phyloP scores from a whole-genome alignment of 1,140 invertebrate genomes.

The Tetragnatha versicolor region DNA sequence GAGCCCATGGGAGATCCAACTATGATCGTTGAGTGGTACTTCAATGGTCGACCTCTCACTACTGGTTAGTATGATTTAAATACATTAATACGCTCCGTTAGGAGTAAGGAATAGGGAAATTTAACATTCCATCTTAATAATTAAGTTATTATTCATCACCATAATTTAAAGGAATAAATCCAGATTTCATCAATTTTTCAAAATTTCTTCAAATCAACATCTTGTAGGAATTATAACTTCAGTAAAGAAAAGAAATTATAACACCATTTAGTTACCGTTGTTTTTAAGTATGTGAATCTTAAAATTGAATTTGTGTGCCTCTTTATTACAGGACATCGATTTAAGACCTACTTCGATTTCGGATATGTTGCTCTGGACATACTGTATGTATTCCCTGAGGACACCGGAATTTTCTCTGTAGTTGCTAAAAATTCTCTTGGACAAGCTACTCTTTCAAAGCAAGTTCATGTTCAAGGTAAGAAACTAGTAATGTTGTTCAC shows the following conservation, averaged over 20 bases:
- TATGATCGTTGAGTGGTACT: constrained; percentile 90
- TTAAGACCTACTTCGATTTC: constrained; percentile 94
- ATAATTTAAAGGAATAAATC: too few species aligned
- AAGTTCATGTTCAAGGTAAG: constrained; percentile 81
- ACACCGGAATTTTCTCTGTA: constrained; percentile 91
- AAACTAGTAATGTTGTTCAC: neutral
- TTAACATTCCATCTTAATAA: too few species aligned
- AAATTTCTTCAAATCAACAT: too few species aligned
- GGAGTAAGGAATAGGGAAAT: too few species aligned
- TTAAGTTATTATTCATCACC: too few species aligned
- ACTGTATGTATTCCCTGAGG: constrained; percentile 89
- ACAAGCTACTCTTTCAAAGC: constrained; percentile 80
- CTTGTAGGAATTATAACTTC: too few species aligned
- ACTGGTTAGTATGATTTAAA: constrained; percentile 55
- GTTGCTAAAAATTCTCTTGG: constrained; percentile 87
- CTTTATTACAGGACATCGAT: constrained; percentile 76
- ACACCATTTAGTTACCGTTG: too few species aligned
- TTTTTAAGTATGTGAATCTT: too few species aligned
- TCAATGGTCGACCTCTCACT: constrained; percentile 78
- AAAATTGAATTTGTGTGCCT: too few species aligned
- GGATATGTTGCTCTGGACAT: constrained; percentile 93
- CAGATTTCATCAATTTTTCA: too few species aligned
- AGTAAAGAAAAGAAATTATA: too few species aligned
- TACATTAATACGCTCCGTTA: too few species aligned
- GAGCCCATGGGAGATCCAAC: constrained; percentile 91